These are phyloP conservation scores for Sylvia borin DNA, from an alignment of 2,797 vertebrate genomes.

Conservation along the genomic window DNA sequence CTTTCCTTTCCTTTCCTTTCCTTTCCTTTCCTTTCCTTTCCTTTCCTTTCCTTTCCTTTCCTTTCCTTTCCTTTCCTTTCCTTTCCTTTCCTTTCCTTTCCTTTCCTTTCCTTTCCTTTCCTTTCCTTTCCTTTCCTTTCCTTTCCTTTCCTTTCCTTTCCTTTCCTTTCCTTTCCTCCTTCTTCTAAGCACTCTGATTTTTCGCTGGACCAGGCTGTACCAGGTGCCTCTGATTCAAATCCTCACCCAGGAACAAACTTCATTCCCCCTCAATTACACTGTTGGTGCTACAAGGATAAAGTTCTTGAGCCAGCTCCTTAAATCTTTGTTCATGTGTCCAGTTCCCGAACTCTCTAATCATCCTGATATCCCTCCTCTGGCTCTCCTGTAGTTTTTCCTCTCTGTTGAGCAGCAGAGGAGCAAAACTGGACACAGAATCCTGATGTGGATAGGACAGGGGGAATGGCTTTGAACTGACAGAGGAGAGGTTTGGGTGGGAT, in stretches of 20 bases:
- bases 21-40: background rate
- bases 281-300: background rate
- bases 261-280: accelerated
- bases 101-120: no score
- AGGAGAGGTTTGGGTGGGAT: background rate
- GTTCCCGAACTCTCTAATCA: background rate
- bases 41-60: no score
- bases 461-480: background rate
- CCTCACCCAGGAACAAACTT: accelerated
- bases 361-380: background rate
- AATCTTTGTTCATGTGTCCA: background rate
- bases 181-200: background rate
- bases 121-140: no score
- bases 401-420: background rate
- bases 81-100: no score
- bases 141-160: background rate
- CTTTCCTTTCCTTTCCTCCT: background rate
- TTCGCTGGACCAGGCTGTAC: background rate
- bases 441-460: no score
- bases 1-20: background rate
- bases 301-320: background rate
- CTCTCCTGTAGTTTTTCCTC: background rate
- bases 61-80: no score
- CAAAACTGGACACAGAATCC: accelerated
- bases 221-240: background rate